Evolutionary conservation across 2,888 invertebrate genomes (phyloP), one percentile per base, ranked within the genome.

Genomic region (Pristionchus maxplancki): DNA sequence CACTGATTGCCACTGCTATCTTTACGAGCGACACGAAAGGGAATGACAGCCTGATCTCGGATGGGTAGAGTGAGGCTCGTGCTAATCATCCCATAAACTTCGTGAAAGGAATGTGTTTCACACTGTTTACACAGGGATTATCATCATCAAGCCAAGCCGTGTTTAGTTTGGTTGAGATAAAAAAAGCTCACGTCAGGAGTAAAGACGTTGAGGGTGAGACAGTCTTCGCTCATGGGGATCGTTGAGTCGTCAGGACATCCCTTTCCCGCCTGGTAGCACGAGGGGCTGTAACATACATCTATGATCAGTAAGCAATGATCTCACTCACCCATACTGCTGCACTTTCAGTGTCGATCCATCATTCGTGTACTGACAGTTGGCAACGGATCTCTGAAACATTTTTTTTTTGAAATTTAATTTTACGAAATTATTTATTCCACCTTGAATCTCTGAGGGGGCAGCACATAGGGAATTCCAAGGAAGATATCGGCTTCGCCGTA

Each of bases 121-220:
- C 17, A 5, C 17, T 71, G 17, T 71, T 31, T 37, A 6, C 71
- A 5, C 8, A 24, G 1, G 15, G 34, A 31, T 37, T n/a, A 17
- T 6, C 9, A 34, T 28, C 67, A 67, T 20, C 31, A 15, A 15
- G 71, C 15, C 2, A 71, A 71, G 24, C n/a, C 44, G 24, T 48
- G 28, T 17, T 31, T 28, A 48, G n/a, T 3, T 58, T n/a, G 58
- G 13, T 31, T n/a, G n/a, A n/a, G n/a, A n/a, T n/a, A n/a, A n/a
- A n/a, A 40, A 40, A 81, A n/a, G 28, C 67, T 71, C 11, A 87
- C 86, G 28, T 87, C 71, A 20, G 86, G 86, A 50, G 86, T 71
- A 50, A 87, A 87, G 67, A 87, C 86, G 24, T 87, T 87, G 67
- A 87, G 71, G 2, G 50, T 31, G 11, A 87, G 86, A 50, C 86